These are phyloP conservation scores for Chelonus insularis DNA, from an alignment of 1,140 invertebrate genomes.

Conservation along the genomic window DNA sequence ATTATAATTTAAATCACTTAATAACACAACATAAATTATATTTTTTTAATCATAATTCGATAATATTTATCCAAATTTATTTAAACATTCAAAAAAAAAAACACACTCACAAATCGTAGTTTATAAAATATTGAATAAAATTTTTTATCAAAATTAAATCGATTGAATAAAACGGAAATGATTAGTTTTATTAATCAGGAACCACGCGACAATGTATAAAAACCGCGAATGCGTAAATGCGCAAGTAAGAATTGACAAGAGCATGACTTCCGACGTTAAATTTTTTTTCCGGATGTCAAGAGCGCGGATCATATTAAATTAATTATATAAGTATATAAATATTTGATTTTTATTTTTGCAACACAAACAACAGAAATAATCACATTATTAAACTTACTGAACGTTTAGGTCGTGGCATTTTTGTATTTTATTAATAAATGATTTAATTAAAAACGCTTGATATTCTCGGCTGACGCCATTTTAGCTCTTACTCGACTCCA, in stretches of 20 bases:
- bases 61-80: too few species aligned
- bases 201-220: conserved; percentile 11
- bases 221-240: conserved; percentile 15
- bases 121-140: background rate
- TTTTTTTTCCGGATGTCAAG: conserved; percentile 17
- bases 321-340: too few species aligned
- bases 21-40: too few species aligned
- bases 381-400: conserved; percentile 28
- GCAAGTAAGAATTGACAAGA: conserved; percentile 19
- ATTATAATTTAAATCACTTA: too few species aligned
- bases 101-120: too few species aligned
- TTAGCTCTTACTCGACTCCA: conserved; percentile 38
- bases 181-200: background rate
- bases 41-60: too few species aligned
- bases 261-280: conserved; percentile 25
- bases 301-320: too few species aligned
- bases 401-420: conserved; percentile 39
- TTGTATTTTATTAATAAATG: conserved; percentile 24
- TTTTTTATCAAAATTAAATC: too few species aligned
- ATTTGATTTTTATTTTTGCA: background rate
- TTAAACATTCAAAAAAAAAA: too few species aligned
- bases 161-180: background rate
- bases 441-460: conserved; percentile 35
- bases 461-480: conserved; percentile 45
- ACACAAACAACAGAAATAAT: background rate